A percentile compares a stretch with the other conserved stretches of the same genome.
Conservation (phyloP, 2,797 vertebrate genomes). For the Enteromius paludinosus region DNA sequence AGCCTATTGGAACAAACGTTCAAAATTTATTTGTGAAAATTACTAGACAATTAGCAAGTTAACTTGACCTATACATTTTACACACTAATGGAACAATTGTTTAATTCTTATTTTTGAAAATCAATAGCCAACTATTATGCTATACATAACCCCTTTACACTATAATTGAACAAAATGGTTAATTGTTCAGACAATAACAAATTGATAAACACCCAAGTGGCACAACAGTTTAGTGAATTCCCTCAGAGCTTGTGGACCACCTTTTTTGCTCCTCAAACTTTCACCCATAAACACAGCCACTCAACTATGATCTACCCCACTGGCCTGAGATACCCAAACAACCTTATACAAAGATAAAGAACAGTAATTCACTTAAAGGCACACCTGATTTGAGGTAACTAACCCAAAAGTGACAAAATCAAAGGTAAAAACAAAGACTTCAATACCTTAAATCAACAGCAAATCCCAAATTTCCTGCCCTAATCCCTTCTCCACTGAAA, state of each 20-base stretch:
- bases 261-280: conserved; percentile 29
- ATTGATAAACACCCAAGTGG: neutral
- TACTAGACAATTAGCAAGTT: neutral
- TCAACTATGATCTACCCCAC: conserved; percentile 8
- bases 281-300: conserved; percentile 48
- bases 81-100: neutral
- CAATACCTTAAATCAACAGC: conserved; percentile 8
- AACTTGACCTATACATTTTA: neutral
- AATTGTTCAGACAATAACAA: neutral
- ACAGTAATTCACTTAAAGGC: neutral
- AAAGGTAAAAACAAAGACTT: neutral
- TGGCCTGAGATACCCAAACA: conserved; percentile 20
- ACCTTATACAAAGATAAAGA: conserved; percentile 45
- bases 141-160: neutral
- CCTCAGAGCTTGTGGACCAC: conserved; percentile 32
- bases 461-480: neutral
- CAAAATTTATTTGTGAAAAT: neutral
- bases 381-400: neutral
- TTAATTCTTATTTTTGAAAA: neutral
- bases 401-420: conserved; percentile 2
- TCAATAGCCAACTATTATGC: neutral
- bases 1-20: neutral
- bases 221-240: conserved; percentile 33
- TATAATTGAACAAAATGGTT: neutral
- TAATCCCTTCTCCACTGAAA: neutral